Evolutionary conservation across 2,888 invertebrate genomes (phyloP).

Genomic region (Drosophila mimetica): DNA sequence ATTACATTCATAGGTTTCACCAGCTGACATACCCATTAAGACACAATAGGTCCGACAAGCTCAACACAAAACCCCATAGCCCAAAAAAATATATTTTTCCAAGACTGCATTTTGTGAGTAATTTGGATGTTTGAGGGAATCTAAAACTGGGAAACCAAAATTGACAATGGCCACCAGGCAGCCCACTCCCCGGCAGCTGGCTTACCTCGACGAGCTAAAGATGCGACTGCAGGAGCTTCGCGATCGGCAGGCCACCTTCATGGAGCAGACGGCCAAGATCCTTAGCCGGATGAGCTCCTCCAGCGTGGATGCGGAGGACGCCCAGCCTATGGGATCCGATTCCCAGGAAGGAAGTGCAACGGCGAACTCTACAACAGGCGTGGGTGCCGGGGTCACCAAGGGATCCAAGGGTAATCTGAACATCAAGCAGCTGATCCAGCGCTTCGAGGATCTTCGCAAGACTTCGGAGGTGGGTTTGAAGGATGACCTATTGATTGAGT

Average conservation of each 20-base stretch:
- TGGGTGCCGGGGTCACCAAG: neutral
- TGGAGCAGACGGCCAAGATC: conserved; percentile 60
- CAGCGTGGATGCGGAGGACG: neutral
- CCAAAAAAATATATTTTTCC: conserved; percentile 4
- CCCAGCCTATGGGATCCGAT: neutral
- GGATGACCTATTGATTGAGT: neutral
- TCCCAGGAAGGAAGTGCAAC: neutral
- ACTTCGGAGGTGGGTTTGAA: conserved; percentile 40
- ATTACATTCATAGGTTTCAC: neutral
- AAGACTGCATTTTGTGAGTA: neutral
- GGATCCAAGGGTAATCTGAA: conserved; percentile 11
- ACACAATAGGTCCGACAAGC: conserved; percentile 8
- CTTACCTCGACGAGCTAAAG: conserved; percentile 67
- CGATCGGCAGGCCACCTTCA: conserved; percentile 57
- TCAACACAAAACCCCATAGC: conserved; percentile 1
- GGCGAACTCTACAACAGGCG: neutral
- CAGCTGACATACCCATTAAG: neutral
- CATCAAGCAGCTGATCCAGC: conserved; percentile 56
- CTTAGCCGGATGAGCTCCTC: conserved; percentile 41
- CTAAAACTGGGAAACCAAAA: conserved; percentile 32
- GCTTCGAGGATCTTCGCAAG: conserved; percentile 63
- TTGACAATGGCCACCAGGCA: conserved; percentile 54
- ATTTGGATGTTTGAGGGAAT: conserved; percentile 1
- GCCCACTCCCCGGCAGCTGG: conserved; percentile 61
- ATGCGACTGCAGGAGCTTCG: conserved; percentile 58